phyloP scores from a whole-genome alignment of 2,888 invertebrate genomes.

The Ypsolopha sequella region DNA sequence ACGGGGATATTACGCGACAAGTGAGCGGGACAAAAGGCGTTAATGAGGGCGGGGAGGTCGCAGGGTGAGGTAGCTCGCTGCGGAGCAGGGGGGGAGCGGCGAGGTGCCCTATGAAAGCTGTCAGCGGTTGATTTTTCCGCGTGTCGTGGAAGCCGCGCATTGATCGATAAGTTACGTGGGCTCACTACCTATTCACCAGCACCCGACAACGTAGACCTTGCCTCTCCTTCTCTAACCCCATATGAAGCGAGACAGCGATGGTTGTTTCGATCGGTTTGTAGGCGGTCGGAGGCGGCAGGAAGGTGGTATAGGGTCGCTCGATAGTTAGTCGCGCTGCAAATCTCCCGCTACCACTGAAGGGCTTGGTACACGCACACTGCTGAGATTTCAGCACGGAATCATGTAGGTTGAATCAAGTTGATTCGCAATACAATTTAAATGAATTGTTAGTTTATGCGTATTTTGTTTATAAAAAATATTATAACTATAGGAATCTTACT shows the following conservation, averaged over 20 bases:
- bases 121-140: constrained; percentile 71
- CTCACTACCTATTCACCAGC: constrained; percentile 8
- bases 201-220: neutral
- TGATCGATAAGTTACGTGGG: constrained; percentile 70
- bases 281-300: neutral
- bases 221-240: neutral
- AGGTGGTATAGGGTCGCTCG: neutral
- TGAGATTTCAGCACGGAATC: neutral
- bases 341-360: constrained; percentile 49
- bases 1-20: constrained; percentile 62
- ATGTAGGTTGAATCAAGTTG: too few species aligned
- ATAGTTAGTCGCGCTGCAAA: constrained; percentile 39
- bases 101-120: constrained; percentile 61
- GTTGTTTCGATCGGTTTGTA: neutral
- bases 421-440: too few species aligned
- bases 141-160: constrained; percentile 63
- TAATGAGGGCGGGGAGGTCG: constrained; percentile 55
- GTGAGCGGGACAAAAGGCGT: constrained; percentile 65
- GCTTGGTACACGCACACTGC: neutral
- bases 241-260: neutral
- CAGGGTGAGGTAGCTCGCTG: constrained; percentile 8
- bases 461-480: too few species aligned
- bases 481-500: too few species aligned
- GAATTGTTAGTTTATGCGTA: too few species aligned
- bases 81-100: constrained; percentile 20